Evolutionary conservation across 1,140 invertebrate species (phyloP).

Genomic region (Bombus waltoni): DNA sequence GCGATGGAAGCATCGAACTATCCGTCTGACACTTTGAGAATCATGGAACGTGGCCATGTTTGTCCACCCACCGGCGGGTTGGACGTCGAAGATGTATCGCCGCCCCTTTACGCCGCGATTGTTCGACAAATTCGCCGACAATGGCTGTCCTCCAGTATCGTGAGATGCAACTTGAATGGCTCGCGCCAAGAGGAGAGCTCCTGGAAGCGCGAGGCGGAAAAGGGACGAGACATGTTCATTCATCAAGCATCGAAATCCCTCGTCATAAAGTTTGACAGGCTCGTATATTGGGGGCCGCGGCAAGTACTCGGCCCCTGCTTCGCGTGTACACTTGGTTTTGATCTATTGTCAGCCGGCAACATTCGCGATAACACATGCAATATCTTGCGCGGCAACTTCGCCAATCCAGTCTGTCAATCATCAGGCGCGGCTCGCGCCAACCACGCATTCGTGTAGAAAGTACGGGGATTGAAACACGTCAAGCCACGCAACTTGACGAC

Average conservation of each 20-base stretch:
- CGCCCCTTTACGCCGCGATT: slow-evolving; percentile 17
- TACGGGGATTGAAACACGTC: slow-evolving; percentile 38
- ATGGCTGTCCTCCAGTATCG: slow-evolving; percentile 46
- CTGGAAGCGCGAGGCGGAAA: slow-evolving; percentile 42
- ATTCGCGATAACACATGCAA: slow-evolving; percentile 69
- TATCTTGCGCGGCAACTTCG: slow-evolving; percentile 69
- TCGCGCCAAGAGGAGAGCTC: slow-evolving; percentile 1
- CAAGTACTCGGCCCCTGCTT: slow-evolving; percentile 58
- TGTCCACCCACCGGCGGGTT: background rate
- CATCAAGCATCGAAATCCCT: slow-evolving; percentile 71
- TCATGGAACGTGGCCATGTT: background rate
- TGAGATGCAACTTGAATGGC: slow-evolving; percentile 42
- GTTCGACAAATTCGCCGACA: slow-evolving; percentile 62
- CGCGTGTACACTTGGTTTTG: slow-evolving; percentile 60
- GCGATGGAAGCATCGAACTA: too few relatives aligned
- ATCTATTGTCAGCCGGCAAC: slow-evolving; percentile 69
- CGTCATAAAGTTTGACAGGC: slow-evolving; percentile 71
- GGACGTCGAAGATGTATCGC: slow-evolving; percentile 19
- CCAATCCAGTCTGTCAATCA: slow-evolving; percentile 64
- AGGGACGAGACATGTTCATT: slow-evolving; percentile 61
- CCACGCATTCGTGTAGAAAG: slow-evolving; percentile 29
- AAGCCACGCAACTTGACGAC: slow-evolving; percentile 30
- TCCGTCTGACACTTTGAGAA: slow-evolving; percentile 11
- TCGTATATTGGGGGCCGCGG: slow-evolving; percentile 66
- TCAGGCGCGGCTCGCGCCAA: slow-evolving; percentile 5